Evolutionary conservation across 1,140 invertebrate species (phyloP), one percentile per base, ranked within the genome.

Genomic region (Drosophila baimaii): DNA sequence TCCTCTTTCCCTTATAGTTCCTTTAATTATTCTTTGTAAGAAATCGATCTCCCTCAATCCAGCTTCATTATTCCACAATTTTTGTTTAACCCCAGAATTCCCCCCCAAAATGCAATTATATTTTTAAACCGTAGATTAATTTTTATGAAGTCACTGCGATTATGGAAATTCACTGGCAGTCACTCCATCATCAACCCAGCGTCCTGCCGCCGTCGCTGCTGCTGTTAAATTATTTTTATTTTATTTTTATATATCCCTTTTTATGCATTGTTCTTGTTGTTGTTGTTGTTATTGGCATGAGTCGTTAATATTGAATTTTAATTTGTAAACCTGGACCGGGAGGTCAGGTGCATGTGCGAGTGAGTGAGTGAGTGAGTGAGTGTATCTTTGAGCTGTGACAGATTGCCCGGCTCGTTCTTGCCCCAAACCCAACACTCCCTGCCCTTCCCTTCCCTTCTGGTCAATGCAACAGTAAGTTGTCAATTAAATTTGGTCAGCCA

Each of bases 231-330:
- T 90, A 90, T 90, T 91, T 91, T 77, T 64, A 82, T 77, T 86
- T 84, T 64, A 63, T 71, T 62, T 41, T 57, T 55, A 64, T 41
- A 64, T 64, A 58, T 37, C 59, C 23, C 23, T 13, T 55, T 46
- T 46, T 47, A 37, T n/a, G 29, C 65, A 27, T 63, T 54, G 7
- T 41, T 59, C 21, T 57, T 65, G 56, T 10, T 69, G 52, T 57
- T 70, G 58, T 78, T 78, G 78, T 61, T 77, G 63, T 21, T 70
- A 54, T 27, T 59, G 61, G 35, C 57, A 39, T 41, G 61, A 61
- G 68, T 74, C 84, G 88, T 90, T 90, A 90, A 90, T 90, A 90
- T 90, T 90, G 88, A 89, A 90, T 91, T 90, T 90, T 90, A 90
- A 90, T 90, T 90, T 90, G 80, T 84, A 89, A 90, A 72, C 79